phyloP scores from a whole-genome alignment of 2,113 vertebrate species.

The Tragelaphus buxtoni region DNA sequence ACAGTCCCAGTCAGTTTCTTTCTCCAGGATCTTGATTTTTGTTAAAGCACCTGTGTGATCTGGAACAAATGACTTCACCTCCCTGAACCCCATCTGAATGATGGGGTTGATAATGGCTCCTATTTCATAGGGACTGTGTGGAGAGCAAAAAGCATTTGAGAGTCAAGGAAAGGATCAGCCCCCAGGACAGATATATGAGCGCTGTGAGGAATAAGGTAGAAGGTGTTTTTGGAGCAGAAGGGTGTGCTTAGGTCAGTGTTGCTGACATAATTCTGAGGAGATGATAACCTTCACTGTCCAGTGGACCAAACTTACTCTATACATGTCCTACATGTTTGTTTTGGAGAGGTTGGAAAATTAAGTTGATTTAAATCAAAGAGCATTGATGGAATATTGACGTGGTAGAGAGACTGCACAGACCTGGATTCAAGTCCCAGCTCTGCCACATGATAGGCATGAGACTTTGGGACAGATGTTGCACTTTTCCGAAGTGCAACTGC shows the following conservation, averaged over 20 bases:
- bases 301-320: background rate
- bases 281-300: background rate
- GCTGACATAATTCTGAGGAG: background rate
- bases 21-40: background rate
- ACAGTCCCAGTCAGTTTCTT: background rate
- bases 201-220: background rate
- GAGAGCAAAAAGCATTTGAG: background rate
- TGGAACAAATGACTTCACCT: background rate
- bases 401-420: background rate
- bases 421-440: background rate
- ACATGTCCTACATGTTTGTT: background rate
- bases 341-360: background rate
- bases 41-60: background rate
- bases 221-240: background rate
- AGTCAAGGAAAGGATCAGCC: background rate
- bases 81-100: background rate
- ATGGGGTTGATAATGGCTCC: background rate
- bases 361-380: background rate
- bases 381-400: background rate
- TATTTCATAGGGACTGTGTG: background rate
- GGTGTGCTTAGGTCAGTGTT: background rate
- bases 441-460: background rate
- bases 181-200: background rate
- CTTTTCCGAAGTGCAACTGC: background rate
- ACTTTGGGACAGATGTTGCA: background rate